Evolutionary conservation across 2,797 vertebrate genomes (phyloP), one percentile per base, ranked within the genome.

Genomic region (Fistularia tabacaria): DNA sequence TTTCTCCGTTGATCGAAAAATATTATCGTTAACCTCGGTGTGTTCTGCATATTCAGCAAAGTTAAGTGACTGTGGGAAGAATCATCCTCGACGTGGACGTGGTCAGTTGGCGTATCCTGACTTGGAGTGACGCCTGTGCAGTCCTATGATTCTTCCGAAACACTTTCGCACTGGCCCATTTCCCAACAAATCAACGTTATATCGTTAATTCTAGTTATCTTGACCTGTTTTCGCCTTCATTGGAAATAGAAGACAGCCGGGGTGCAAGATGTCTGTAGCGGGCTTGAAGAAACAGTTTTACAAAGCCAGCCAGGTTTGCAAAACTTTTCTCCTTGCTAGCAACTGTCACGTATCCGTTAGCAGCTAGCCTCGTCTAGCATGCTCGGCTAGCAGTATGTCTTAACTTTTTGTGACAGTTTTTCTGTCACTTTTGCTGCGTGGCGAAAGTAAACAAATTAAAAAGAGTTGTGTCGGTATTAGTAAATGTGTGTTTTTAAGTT

Each of bases 201-300:
- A 59, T 8, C 52, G 57, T 59, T 52, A 66, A 76, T 65, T 79
- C 66, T 56, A 56, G 14, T 45, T 51, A 56, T 54, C 42, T 46
- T 42, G 46, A 72, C 59, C 66, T 49, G 11, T 59, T 67, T 54
- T 45, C 64, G 36, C 50, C 47, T 62, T 59, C 40, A 38, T 69
- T 59, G 66, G 60, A 71, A 66, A 50, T 46, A 51, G 79, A 81
- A 71, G 65, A 75, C 78, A 10, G 65, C 14, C 59, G 45, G 60
- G 61, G 44, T 46, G 54, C 91, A 91, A 86, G 82, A 98, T 98
- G 95, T 98, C 95, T 78, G 95, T 97, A 70, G 95, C 96, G 63
- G 96, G 96, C 64, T 87, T 98, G 51, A 98, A 96, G 92, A 98
- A 98, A 68, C 96, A 98, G 91, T 98, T 98, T 90, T 98, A 98